These are phyloP conservation scores for Microtus pennsylvanicus DNA, from an alignment of 2,113 vertebrate genomes.

Conservation along the genomic window DNA sequence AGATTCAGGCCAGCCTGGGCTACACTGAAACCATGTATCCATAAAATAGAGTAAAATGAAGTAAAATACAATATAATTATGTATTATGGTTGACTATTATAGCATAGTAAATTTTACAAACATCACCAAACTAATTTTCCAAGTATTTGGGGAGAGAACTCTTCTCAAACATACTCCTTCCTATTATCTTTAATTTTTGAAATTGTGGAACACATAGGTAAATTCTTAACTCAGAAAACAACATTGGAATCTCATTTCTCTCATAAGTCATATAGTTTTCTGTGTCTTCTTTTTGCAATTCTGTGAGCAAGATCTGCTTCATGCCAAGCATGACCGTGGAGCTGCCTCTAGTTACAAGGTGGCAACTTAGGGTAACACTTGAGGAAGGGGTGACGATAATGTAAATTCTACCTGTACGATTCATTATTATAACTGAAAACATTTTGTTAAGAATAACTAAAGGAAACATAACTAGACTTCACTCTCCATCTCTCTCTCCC, in stretches of 20 bases:
- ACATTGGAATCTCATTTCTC: neutral
- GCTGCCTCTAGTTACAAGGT: no score
- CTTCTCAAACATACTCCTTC: neutral
- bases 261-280: neutral
- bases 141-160: neutral
- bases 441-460: neutral
- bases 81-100: neutral
- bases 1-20: neutral
- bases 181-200: neutral
- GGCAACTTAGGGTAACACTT: neutral
- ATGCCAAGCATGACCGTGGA: no score
- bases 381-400: neutral
- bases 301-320: no score
- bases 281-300: neutral
- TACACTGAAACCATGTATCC: neutral
- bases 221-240: neutral
- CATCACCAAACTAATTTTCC: neutral
- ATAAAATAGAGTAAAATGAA: neutral
- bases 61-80: neutral
- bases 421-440: neutral
- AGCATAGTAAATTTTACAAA: neutral
- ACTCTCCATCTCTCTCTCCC: slow-evolving; percentile 50
- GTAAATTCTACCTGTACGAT: neutral
- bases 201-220: neutral
- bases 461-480: neutral